Percentiles rank a stretch among this genome's conserved stretches.
These are phyloP conservation scores for Baronia brevicornis DNA, from an alignment of 2,888 invertebrate species.

Conservation along the genomic window DNA sequence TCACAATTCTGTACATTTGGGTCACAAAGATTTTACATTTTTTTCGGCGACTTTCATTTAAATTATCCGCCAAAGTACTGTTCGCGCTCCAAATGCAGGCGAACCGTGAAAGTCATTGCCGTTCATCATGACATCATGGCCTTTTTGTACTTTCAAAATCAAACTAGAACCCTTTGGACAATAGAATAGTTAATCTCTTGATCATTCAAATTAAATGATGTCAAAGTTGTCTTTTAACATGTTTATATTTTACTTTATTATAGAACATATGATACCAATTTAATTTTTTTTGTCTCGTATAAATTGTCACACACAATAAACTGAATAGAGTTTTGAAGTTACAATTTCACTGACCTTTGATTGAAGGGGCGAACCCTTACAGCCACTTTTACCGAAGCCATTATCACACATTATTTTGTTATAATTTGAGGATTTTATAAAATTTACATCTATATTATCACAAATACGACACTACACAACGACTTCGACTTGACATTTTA, in stretches of 20 bases:
- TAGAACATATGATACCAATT: background rate
- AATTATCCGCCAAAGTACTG: slow-evolving; percentile 57
- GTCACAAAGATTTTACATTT: slow-evolving; percentile 46
- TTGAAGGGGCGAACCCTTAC: slow-evolving; percentile 93
- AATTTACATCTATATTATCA: slow-evolving; percentile 55
- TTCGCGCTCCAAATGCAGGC: slow-evolving; percentile 68
- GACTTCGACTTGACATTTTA: slow-evolving; percentile 49
- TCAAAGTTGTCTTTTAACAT: background rate
- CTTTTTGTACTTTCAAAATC: slow-evolving; percentile 64
- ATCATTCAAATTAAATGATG: no score
- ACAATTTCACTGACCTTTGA: slow-evolving; percentile 78
- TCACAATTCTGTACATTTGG: slow-evolving; percentile 22
- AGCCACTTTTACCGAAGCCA: slow-evolving; percentile 95
- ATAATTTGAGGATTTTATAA: slow-evolving; percentile 40
- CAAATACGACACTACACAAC: slow-evolving; percentile 53
- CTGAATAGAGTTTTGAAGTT: slow-evolving; percentile 22
- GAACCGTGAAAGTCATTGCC: slow-evolving; percentile 75
- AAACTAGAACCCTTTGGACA: slow-evolving; percentile 17
- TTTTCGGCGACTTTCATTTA: slow-evolving; percentile 65
- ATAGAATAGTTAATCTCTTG: no score
- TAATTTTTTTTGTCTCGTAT: slow-evolving; percentile 18
- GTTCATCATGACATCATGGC: slow-evolving; percentile 64
- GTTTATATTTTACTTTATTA: background rate
- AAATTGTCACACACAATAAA: slow-evolving; percentile 22
- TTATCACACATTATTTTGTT: slow-evolving; percentile 75